Evolutionary conservation across 2,888 invertebrate species (phyloP).

Genomic region (Tillus elongatus): DNA sequence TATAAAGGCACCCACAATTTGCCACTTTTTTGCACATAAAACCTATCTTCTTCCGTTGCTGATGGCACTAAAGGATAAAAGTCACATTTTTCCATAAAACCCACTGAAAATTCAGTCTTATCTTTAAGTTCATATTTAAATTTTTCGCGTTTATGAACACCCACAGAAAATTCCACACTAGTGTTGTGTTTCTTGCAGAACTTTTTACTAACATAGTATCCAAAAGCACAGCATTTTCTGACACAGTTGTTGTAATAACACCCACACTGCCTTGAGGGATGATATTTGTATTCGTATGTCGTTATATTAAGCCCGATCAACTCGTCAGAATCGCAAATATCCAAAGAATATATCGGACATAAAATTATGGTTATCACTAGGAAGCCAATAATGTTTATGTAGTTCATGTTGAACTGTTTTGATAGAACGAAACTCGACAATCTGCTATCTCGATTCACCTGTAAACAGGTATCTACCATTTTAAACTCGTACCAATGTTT

Average conservation of each 20-base stretch:
- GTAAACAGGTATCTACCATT: no score
- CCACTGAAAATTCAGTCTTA: constrained; percentile 16
- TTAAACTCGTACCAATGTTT: no score
- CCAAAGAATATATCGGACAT: no score
- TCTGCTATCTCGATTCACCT: no score
- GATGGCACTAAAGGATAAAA: constrained; percentile 16
- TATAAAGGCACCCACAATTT: constrained; percentile 20
- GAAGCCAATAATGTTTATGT: no score
- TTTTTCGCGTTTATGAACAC: not conserved
- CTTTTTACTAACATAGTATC: not conserved
- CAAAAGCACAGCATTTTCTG: constrained; percentile 1
- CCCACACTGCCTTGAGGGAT: not conserved
- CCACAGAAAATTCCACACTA: not conserved
- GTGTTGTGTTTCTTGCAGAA: not conserved
- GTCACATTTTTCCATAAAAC: constrained; percentile 17
- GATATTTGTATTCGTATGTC: not conserved
- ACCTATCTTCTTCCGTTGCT: constrained; percentile 16
- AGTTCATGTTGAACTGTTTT: no score
- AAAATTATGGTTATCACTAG: no score
- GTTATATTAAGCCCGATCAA: no score
- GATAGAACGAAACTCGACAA: no score
- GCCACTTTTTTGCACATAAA: constrained; percentile 26
- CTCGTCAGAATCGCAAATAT: no score
- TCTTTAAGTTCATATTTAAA: constrained; percentile 9
- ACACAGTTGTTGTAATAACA: not conserved